Conservation (phyloP, 2,797 vertebrate species). For the Sebastes cheni region DNA sequence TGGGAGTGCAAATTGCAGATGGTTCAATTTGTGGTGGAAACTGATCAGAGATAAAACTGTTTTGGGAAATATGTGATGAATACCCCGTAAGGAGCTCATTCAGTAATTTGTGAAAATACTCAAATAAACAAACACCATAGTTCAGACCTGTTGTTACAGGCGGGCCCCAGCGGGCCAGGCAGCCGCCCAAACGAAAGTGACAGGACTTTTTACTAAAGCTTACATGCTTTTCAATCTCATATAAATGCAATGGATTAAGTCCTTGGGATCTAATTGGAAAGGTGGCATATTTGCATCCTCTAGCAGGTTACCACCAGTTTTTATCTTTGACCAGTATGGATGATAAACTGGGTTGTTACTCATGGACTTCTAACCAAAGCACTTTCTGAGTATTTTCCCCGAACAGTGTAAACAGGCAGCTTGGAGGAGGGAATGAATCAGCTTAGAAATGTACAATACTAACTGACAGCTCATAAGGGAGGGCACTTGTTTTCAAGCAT, state of each 20-base stretch:
- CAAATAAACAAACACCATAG: not conserved
- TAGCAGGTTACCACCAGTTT: not conserved
- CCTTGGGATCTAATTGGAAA: not conserved
- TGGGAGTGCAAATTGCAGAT: not conserved
- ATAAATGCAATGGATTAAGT: not conserved
- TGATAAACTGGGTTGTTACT: not conserved
- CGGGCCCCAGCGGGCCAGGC: not conserved
- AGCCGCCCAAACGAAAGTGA: not conserved
- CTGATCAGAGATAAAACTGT: not conserved
- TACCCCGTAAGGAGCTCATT: not conserved
- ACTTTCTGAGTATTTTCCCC: not conserved
- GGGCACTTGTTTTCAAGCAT: not conserved
- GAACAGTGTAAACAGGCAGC: not conserved
- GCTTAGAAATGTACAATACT: not conserved
- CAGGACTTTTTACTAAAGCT: not conserved
- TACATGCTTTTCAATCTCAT: not conserved
- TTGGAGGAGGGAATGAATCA: not conserved
- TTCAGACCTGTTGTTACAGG: not conserved
- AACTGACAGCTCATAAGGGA: not conserved
- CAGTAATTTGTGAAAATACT: not conserved
- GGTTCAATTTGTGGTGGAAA: not conserved
- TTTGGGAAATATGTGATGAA: not conserved
- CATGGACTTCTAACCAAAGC: not conserved
- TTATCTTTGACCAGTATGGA: not conserved
- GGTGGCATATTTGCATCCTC: not conserved